Evolutionary conservation across 1,140 invertebrate species (phyloP).

Genomic region (Drosophila athabasca): DNA sequence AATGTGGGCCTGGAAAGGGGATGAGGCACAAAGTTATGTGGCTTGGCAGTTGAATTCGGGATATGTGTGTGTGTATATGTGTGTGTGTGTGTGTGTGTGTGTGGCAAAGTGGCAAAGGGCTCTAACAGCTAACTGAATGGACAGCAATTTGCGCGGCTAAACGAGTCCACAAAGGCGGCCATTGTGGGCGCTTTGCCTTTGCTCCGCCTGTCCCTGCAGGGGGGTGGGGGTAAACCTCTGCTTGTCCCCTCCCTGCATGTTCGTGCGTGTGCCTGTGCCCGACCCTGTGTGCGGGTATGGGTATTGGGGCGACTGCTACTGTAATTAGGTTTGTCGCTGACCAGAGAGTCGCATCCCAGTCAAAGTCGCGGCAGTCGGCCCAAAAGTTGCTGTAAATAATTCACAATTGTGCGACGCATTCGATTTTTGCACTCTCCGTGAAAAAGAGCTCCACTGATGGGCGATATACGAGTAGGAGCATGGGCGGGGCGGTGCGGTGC

Average conservation of each 20-base stretch:
- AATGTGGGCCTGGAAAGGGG: constrained; percentile 23
- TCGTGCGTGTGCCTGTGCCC: too few relatives aligned
- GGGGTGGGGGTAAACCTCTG: too few relatives aligned
- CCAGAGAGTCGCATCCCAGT: constrained; percentile 31
- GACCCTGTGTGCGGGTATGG: background rate
- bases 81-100: constrained; percentile 15
- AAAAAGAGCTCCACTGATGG: background rate
- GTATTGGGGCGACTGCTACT: constrained; percentile 42
- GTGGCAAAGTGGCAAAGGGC: constrained; percentile 32
- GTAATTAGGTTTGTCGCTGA: constrained; percentile 77
- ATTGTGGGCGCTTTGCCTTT: constrained; percentile 29
- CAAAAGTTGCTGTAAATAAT: constrained; percentile 78
- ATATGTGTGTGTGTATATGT: constrained; percentile 1
- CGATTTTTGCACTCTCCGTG: constrained; percentile 44
- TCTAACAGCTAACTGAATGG: constrained; percentile 68
- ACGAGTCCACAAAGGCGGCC: constrained; percentile 70
- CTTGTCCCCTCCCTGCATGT: background rate
- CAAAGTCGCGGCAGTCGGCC: constrained; percentile 39
- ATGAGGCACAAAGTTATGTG: constrained; percentile 59
- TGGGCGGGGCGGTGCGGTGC: background rate
- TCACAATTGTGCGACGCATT: constrained; percentile 64
- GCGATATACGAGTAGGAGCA: too few relatives aligned
- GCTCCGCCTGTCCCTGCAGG: background rate
- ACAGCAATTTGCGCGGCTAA: constrained; percentile 76
- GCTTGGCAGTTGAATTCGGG: constrained; percentile 23